These are phyloP conservation scores for Lepidostoma basale DNA, from an alignment of 1,140 invertebrate genomes.

Conservation along the genomic window DNA sequence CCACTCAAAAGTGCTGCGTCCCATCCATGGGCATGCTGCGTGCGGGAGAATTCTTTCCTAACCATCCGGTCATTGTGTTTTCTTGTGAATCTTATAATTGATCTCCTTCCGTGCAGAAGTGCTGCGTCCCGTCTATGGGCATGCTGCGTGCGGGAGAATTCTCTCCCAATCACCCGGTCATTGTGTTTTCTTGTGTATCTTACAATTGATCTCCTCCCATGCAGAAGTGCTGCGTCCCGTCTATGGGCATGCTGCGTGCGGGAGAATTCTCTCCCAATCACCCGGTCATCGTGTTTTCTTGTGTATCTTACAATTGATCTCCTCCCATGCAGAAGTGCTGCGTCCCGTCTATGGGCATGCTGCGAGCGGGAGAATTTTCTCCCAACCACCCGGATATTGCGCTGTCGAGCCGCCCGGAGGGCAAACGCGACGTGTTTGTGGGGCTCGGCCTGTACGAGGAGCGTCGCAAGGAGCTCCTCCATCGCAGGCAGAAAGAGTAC, in stretches of 20 bases:
- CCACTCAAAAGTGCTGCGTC: no score
- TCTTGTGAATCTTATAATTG: no score
- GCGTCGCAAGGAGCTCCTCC: conserved; percentile 56
- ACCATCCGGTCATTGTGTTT: no score
- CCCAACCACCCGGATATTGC: conserved; percentile 63
- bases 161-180: no score
- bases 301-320: no score
- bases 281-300: conserved; percentile 58
- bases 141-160: no score
- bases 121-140: no score
- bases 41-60: no score
- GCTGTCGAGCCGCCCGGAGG: conserved; percentile 48
- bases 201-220: not conserved
- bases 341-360: conserved; percentile 51
- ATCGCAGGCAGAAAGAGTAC: conserved; percentile 60
- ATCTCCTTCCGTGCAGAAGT: no score
- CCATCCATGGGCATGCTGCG: no score
- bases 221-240: conserved; percentile 29
- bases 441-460: conserved; percentile 64
- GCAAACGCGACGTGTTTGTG: conserved; percentile 55
- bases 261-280: conserved; percentile 66
- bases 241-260: conserved; percentile 60
- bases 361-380: conserved; percentile 64
- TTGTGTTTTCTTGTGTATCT: no score
- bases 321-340: conserved; percentile 26